Evolutionary conservation across 1,140 invertebrate species (phyloP).

Genomic region (Cyclina sinensis): DNA sequence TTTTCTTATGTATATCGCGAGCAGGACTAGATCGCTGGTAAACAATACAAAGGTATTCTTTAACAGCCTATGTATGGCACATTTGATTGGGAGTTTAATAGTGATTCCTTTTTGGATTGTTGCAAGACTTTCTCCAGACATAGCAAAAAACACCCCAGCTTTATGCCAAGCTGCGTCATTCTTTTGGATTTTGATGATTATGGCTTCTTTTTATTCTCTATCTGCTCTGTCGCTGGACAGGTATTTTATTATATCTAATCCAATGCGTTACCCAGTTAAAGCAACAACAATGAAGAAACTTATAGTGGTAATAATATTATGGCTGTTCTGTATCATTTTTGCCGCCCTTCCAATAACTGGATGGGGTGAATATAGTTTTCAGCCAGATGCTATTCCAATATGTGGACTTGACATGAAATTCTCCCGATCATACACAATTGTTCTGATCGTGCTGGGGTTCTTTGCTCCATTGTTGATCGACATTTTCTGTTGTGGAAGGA

Average conservation of each 20-base stretch:
- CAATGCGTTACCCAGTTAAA: constrained; percentile 59
- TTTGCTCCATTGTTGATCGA: constrained; percentile 36
- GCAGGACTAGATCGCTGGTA: constrained; percentile 48
- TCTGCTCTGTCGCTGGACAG: constrained; percentile 59
- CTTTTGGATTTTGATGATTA: constrained; percentile 66
- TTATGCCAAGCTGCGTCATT: constrained; percentile 50
- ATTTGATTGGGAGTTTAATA: constrained; percentile 57
- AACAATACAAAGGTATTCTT: constrained; percentile 64
- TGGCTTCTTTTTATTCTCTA: constrained; percentile 62
- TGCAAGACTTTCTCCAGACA: constrained; percentile 15
- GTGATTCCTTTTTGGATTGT: constrained; percentile 66
- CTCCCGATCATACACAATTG: constrained; percentile 44
- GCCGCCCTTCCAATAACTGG: constrained; percentile 40
- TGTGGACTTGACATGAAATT: constrained; percentile 63
- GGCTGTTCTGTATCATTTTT: constrained; percentile 55
- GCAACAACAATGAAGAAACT: constrained; percentile 55
- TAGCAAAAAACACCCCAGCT: constrained; percentile 9
- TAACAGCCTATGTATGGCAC: constrained; percentile 43
- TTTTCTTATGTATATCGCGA: constrained; percentile 52
- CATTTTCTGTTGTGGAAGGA: constrained; percentile 57
- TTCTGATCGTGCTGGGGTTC: constrained; percentile 53
- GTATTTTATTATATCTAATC: constrained; percentile 61
- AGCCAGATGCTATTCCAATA: constrained; percentile 59
- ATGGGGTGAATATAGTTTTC: constrained; percentile 60
- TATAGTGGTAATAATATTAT: constrained; percentile 12